Percentiles rank a stretch among this genome's conserved stretches.
Conservation (phyloP, 2,113 vertebrate species). For the Artemisiospiza belli region DNA sequence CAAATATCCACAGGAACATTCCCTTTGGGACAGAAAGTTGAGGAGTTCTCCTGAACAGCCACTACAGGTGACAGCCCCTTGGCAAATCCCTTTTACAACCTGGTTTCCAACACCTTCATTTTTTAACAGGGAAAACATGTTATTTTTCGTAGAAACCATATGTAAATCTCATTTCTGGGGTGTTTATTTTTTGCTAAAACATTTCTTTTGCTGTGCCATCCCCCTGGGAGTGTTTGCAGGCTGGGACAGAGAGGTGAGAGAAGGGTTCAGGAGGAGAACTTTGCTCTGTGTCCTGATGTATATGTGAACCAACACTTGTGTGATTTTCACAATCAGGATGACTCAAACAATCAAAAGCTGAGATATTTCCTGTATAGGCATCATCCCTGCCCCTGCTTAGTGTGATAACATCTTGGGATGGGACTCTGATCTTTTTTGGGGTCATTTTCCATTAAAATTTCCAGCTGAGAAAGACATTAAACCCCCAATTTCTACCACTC, state of each 20-base stretch:
- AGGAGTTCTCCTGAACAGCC: background rate
- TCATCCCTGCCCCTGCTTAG: background rate
- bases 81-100: background rate
- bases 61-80: background rate
- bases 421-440: fast-evolving
- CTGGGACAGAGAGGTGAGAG: background rate
- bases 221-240: background rate
- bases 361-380: background rate
- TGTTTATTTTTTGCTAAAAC: background rate
- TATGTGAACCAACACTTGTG: background rate
- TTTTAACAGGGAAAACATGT: background rate
- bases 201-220: background rate
- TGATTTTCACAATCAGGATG: background rate
- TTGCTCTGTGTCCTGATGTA: fast-evolving
- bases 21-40: background rate
- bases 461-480: background rate
- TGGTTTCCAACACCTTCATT: background rate
- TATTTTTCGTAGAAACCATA: background rate
- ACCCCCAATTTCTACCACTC: background rate
- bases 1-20: background rate
- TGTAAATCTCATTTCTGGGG: background rate
- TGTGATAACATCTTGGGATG: background rate
- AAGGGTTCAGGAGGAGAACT: background rate
- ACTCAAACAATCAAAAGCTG: background rate
- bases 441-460: background rate